Evolutionary conservation across 37 sponge, comb jelly and placozoan species (phyloP), one percentile per base, ranked within the genome.

Genomic region (Mnemiopsis leidyi): DNA sequence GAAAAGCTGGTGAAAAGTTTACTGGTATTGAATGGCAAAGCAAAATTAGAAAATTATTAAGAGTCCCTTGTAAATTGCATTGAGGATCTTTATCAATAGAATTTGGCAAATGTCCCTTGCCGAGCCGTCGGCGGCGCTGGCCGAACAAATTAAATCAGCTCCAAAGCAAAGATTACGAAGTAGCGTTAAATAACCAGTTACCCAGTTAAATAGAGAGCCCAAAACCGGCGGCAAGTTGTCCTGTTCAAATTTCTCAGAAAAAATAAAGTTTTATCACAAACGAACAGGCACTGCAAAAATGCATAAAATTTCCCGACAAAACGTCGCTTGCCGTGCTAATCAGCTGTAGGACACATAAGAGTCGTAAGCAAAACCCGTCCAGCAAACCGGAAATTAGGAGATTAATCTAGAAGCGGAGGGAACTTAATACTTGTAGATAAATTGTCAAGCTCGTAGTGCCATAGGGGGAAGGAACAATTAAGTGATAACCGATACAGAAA

Each of bases 21-120:
- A 85, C 61, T 40, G 61, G 90, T 85, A 39, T 85, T 40, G 90
- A 85, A 85, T 85, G 90, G 90, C 90, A 85, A 85, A 85, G 90
- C 90, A 85, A 33, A 40, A 77, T 77, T 34, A 31, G 79, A 77
- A 77, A 9, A 34, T 77, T 31, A 77, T 34, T 77, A 77, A 32
- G 79, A 32, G 32, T 32, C 79, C 79, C 79, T 18, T 25, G 24
- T 85, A 85, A 85, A 85, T 85, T 79, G 82, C 82, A 79, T 79
- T 39, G 61, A 39, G 61, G 48, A 39, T 79, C 61, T 77, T 77
- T 77, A 77, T 77, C 79, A 77, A 77, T 77, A 77, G 79, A 77
- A 77, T 77, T 77, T 77, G 79, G 79, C 79, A 77, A 32, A 26
- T 3, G 36, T 77, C 36, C 79, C 79, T 28, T 3, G 73, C 61